These are phyloP conservation scores for Euplagia quadripunctaria DNA, from an alignment of 2,888 invertebrate species.

Conservation along the genomic window DNA sequence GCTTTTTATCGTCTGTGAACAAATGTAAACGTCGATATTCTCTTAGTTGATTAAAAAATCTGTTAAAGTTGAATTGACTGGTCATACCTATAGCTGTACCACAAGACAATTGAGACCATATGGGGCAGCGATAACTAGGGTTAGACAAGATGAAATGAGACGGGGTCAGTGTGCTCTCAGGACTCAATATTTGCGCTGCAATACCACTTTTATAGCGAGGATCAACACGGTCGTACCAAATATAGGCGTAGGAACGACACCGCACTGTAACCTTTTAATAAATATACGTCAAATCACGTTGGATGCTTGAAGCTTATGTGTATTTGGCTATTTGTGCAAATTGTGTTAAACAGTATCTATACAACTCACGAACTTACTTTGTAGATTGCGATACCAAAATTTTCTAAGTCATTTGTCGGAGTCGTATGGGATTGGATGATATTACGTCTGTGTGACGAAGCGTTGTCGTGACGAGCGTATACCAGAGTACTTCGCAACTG, in stretches of 20 bases:
- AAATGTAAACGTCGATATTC: conserved; percentile 37
- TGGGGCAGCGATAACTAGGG: conserved; percentile 70
- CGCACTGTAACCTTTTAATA: conserved; percentile 63
- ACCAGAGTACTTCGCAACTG: conserved; percentile 70
- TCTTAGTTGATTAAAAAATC: conserved; percentile 45
- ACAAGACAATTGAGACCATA: conserved; percentile 79
- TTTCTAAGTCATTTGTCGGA: conserved; percentile 58
- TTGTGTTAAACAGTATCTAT: conserved; percentile 42
- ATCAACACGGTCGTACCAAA: conserved; percentile 72
- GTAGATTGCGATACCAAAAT: conserved; percentile 49
- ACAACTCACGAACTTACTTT: conserved; percentile 41
- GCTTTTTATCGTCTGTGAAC: conserved; percentile 43
- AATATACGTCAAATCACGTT: conserved; percentile 61
- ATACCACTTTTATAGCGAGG: conserved; percentile 81
- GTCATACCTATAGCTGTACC: conserved; percentile 55
- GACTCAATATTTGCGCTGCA: conserved; percentile 81
- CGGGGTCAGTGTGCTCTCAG: conserved; percentile 73
- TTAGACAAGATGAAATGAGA: conserved; percentile 79
- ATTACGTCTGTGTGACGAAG: conserved; percentile 70
- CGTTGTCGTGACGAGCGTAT: conserved; percentile 62
- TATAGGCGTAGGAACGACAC: conserved; percentile 62
- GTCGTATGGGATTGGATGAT: conserved; percentile 62
- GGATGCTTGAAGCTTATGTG: conserved; percentile 48
- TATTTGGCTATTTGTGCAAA: conserved; percentile 48
- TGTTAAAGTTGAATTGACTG: conserved; percentile 50